Evolutionary conservation across 2,888 invertebrate species (phyloP), one percentile per base, ranked within the genome.

Genomic region (Orthosia incerta): DNA sequence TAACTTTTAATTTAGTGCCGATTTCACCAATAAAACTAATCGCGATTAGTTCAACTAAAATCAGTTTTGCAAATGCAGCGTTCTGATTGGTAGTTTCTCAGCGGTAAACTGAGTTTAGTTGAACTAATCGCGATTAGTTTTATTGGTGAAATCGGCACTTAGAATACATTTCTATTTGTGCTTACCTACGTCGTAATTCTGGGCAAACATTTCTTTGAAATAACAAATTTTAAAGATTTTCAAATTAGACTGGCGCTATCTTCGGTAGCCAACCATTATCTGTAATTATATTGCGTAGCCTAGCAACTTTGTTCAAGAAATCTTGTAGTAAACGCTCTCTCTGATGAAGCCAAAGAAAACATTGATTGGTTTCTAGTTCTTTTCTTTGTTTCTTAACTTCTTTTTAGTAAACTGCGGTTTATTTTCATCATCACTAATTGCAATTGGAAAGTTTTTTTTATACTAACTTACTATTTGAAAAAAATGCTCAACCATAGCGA

Each of bases 201-300:
- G 55, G 0, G 23, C 9, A 15, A 23, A n/a, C 2, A 7, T 53
- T 55, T 55, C 55, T 50, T n/a, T 15, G 26, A 11, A 16, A 9
- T 12, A 59, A 55, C 39, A 13, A 60, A 48, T 60, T 66, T 67
- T 13, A n/a, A 48, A n/a, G 48, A 15, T 62, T 31, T 59, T 31
- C 9, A 45, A 39, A 26, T 59, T 64, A 62, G 60, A 73, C 73
- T 64, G 16, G 13, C 55, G 46, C 53, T 48, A 59, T 45, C 18
- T 26, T 50, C 18, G n/a, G 48, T 50, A 68, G 76, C 62, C 60
- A 72, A 26, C 76, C 74, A 79, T 86, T 88, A 85, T 75, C 71
- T 80, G 74, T 88, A 88, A 89, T 90, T 88, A 87, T 87, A 85
- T 86, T 87, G 84, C 80, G 76, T 80, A 81, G 80, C 83, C 84